Evolutionary conservation across 2,888 invertebrate genomes (phyloP), one percentile per base, ranked within the genome.

Genomic region (Neria commutata): DNA sequence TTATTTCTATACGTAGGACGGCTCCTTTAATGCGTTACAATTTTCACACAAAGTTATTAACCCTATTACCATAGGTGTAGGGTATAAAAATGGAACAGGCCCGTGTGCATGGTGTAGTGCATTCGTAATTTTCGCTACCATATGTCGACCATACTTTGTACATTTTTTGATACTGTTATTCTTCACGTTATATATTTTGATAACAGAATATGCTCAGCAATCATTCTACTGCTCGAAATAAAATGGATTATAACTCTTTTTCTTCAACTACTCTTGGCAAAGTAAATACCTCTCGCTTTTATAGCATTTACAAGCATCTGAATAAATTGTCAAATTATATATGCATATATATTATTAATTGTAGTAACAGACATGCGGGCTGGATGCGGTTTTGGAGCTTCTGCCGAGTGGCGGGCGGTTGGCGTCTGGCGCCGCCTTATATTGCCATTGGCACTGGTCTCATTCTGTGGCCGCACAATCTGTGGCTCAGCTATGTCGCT

Each of bases 231-330:
- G 69, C 81, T 87, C 62, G 88, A 88, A 81, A 84, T 86, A 56
- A 86, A 87, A 61, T 88, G 88, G 88, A 85, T 86, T 58, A 83
- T 87, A 70, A 86, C 86, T 42, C 79, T 88, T 57, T 88, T 88
- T 75, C 81, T 88, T 58, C 86, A 86, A 68, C 81, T 87, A 25
- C 71, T 78, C 57, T 77, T 74, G 66, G 74, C 72, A 56, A 79
- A 73, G 80, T 80, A 70, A 76, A 71, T 72, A 59, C 10, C 5
- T 34, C 5, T 34, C n/a, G n/a, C 3, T 21, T 46, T 46, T 5
- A 14, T 1, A 19, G 45, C 23, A 46, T 46, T 46, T 46, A 24
- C 21, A 29, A 17, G 17, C 26, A n/a, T 3, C 2, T 10, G 29
- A 17, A 17, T 11, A 26, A 33, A 25, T n/a, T n/a, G 8, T 47